Evolutionary conservation across 2,797 vertebrate genomes (phyloP), one percentile per base, ranked within the genome.

Genomic region (Babyrousa celebensis): DNA sequence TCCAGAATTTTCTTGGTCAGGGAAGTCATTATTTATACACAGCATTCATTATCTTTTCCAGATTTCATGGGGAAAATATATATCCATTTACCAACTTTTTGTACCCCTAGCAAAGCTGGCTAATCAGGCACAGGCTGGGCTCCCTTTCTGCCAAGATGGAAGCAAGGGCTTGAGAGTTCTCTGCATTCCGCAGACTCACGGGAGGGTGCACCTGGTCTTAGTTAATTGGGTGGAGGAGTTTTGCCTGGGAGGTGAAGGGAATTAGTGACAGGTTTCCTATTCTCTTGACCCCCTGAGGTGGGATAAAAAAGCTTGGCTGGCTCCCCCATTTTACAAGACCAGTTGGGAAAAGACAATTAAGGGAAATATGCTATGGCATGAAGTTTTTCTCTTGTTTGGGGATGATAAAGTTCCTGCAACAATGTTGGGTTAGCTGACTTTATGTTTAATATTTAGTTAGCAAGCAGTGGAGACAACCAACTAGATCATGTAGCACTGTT

Each of bases 151-250:
- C 91, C 97, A 98, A 97, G 89, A 88, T 91, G 96, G 97, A 96
- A 98, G 94, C 86, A 96, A 96, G 56, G 94, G 71, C 40, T 91
- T 97, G 85, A 70, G 94, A 97, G 91, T 95, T 63, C 10, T 68
- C 83, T 80, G 80, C 97, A 98, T 98, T 98, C 97, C 98, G 96
- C 96, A 97, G 95, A 82, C 94, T 96, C 98, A 98, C 96, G 98
- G 97, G 94, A 98, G 97, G 98, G 97, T 98, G 97, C 98, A 98
- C 98, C 98, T 99, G 98, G 98, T 96, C 95, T 96, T 96, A 89
- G 97, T 98, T 99, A 99, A 98, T 99, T 98, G 98, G 96, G 97
- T 98, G 97, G 98, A 98, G 92, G 97, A 63, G 98, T 97, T 98
- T 98, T 98, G 98, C 98, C 98, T 95, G 85, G 96, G 96, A 98